Base-by-base conservation (phyloP, 92 coral and sea anemone genomes). In the Micromussa lordhowensis region DNA sequence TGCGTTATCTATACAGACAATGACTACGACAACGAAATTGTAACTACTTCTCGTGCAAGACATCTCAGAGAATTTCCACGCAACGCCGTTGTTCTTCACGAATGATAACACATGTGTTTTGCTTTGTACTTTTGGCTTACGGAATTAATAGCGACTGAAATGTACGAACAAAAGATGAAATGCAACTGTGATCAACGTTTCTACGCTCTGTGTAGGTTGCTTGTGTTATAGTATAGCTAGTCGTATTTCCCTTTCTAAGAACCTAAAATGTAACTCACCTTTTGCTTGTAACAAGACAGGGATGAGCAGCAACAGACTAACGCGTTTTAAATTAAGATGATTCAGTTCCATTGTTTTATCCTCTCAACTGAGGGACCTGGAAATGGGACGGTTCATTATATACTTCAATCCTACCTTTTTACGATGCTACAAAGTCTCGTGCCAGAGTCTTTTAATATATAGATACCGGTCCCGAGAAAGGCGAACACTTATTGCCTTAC, bases 361-460 rank as follows among this genome's bases (percentile, higher is more conserved):
- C 73, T 55, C 83, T 32, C 68, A 63, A 48, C 89, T 34, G 77
- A 86, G 83, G 75, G 48, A 64, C 83, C 83, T 77, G 68, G 19
- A 51, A 77, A 75, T 29, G 21, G 57, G 53, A 70, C 53, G 17
- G 0, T 69, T 19, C 54, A 21, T 64, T 40, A 40, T 28, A 40
- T 66, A 34, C 14, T 68, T 6, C n/a, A 59, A 58, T 55, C 38
- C 24, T 21, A 8, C 53, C 3, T 64, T 10, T 38, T 63, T 8
- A 26, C 30, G 14, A 36, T 38, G 4, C 16, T 66, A 16, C 3
- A n/a, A 66, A 66, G 18, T 63, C 10, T 63, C 26, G 84, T 34
- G 11, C 13, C 51, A 44, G 38, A 59, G 0, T 44, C 24, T 28
- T 80, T 21, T 66, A 24, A 76, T 22, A 44, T 36, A 40, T 73